phyloP scores from a whole-genome alignment of 2,797 vertebrate species.

The Argya squamiceps region DNA sequence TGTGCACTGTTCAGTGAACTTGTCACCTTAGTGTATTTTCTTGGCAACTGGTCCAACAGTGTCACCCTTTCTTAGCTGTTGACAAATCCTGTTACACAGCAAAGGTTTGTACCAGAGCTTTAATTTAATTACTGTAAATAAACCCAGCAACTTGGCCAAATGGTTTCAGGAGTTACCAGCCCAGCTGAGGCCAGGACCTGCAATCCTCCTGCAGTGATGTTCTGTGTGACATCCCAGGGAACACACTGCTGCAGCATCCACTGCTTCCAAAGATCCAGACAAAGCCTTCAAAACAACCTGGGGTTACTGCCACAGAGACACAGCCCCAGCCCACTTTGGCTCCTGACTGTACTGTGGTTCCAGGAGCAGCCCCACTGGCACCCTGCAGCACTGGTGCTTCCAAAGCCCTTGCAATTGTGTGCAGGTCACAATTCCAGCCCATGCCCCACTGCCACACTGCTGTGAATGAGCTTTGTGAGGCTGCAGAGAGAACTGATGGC shows the following conservation, averaged over 20 bases:
- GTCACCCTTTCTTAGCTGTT: neutral
- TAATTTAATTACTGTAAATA: constrained; percentile 58
- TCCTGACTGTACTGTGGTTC: neutral
- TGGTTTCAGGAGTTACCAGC: constrained; percentile 1
- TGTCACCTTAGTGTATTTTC: neutral
- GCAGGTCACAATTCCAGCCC: neutral
- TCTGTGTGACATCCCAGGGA: neutral
- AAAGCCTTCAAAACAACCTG: neutral
- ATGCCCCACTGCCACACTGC: rapidly evolving
- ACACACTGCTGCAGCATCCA: rapidly evolving
- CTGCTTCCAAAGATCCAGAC: neutral
- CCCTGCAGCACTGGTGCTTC: rapidly evolving
- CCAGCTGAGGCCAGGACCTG: neutral
- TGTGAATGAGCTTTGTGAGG: neutral
- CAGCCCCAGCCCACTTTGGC: neutral
- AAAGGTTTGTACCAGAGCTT: constrained; percentile 42
- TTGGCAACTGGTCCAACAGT: constrained; percentile 3
- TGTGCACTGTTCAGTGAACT: neutral
- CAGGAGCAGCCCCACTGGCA: rapidly evolving
- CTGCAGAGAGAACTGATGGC: neutral
- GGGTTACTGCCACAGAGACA: neutral
- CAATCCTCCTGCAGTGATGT: neutral
- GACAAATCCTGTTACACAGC: constrained; percentile 47
- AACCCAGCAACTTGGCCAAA: neutral
- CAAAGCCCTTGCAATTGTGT: neutral